phyloP scores from a whole-genome alignment of 2,888 invertebrate species.

The Osmoderma eremita region DNA sequence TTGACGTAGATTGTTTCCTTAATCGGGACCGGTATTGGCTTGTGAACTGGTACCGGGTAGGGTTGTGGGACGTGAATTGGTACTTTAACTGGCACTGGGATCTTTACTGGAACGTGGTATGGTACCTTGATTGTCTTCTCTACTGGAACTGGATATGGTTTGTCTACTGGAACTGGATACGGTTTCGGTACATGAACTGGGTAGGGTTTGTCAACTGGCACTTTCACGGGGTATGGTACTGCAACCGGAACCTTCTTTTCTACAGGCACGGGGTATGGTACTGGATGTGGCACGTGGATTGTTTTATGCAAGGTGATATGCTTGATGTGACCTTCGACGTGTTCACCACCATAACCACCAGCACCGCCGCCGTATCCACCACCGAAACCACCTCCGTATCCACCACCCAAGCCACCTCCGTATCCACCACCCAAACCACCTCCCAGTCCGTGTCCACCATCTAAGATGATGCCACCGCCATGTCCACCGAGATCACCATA shows the following conservation, averaged over 20 bases:
- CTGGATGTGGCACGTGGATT: constrained; percentile 67
- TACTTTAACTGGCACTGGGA: constrained; percentile 55
- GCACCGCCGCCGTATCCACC: constrained; percentile 44
- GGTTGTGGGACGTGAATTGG: constrained; percentile 54
- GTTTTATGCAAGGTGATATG: constrained; percentile 74
- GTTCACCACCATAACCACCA: constrained; percentile 46
- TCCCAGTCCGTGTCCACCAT: constrained; percentile 40
- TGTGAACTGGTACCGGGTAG: constrained; percentile 60
- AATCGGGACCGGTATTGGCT: constrained; percentile 61
- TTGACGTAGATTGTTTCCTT: constrained; percentile 64
- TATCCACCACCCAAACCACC: constrained; percentile 37
- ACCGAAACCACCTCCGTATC: constrained; percentile 42
- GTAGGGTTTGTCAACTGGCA: constrained; percentile 58
- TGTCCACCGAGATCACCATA: constrained; percentile 36
- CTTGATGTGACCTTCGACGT: constrained; percentile 49
- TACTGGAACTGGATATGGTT: constrained; percentile 66
- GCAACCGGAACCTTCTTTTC: constrained; percentile 71
- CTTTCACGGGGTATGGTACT: constrained; percentile 63
- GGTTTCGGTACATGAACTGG: constrained; percentile 66
- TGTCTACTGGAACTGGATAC: constrained; percentile 63
- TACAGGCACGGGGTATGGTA: constrained; percentile 69
- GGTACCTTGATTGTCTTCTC: constrained; percentile 65
- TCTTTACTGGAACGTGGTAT: constrained; percentile 60
- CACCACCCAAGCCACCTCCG: constrained; percentile 46
- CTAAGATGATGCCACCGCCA: constrained; percentile 40